Percentiles rank a stretch among this genome's conserved stretches.
phyloP scores from a whole-genome alignment of 2,888 invertebrate species.

The Eupsilia transversa region DNA sequence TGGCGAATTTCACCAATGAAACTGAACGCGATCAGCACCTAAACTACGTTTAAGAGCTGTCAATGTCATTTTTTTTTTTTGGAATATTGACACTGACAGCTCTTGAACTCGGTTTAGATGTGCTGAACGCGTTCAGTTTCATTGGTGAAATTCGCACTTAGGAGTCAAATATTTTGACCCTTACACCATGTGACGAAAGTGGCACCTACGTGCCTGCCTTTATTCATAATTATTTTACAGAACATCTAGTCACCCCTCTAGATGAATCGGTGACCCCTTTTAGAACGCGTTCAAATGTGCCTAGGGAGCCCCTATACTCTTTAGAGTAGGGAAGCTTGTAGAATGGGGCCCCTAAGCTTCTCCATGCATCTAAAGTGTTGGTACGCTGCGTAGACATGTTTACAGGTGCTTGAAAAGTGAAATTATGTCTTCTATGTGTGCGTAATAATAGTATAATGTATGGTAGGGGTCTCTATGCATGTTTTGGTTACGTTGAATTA shows the following conservation, averaged over 20 bases:
- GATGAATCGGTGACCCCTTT: constrained; percentile 31
- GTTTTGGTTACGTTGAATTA: neutral
- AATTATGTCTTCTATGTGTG: neutral
- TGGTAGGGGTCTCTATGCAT: too few species aligned
- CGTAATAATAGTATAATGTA: neutral
- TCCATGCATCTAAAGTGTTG: neutral
- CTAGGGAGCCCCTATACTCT: constrained; percentile 9
- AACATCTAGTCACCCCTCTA: constrained; percentile 25
- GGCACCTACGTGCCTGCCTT: neutral
- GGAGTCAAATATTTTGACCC: neutral
- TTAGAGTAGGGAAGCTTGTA: constrained; percentile 1
- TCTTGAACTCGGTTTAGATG: too few species aligned
- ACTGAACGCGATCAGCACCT: too few species aligned
- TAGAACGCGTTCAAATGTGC: constrained; percentile 14
- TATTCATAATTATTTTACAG: neutral
- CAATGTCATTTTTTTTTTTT: too few species aligned
- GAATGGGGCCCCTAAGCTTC: neutral
- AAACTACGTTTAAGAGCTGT: too few species aligned
- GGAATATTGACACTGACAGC: too few species aligned
- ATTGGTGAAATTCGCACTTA: too few species aligned
- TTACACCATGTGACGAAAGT: neutral
- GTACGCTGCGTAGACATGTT: neutral
- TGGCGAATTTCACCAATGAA: too few species aligned
- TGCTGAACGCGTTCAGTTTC: too few species aligned
- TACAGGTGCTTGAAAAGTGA: neutral